phyloP scores from a whole-genome alignment of 2,113 vertebrate species.

The Ptyas mucosa region DNA sequence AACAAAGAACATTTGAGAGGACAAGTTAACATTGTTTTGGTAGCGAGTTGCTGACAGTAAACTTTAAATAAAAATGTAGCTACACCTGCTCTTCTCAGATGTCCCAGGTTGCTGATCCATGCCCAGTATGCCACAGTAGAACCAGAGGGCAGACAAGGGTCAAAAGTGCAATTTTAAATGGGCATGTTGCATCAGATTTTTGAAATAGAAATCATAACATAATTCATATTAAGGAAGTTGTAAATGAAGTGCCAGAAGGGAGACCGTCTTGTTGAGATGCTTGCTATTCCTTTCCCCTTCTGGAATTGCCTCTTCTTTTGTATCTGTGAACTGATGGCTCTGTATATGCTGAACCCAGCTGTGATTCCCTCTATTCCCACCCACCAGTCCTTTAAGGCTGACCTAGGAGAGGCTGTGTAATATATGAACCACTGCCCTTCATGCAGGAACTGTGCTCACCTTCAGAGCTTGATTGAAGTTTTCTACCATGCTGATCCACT shows the following conservation, averaged over 20 bases:
- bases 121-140: background rate
- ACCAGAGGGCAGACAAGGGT: background rate
- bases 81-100: background rate
- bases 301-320: too few relatives aligned
- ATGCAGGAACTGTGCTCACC: conserved; percentile 55
- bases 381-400: background rate
- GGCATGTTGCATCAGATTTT: background rate
- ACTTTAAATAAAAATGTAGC: background rate
- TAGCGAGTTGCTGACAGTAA: background rate
- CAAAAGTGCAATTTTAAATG: background rate
- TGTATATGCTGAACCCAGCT: background rate
- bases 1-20: background rate
- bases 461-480: conserved; percentile 96
- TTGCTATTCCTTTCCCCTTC: background rate
- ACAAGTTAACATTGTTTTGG: too few relatives aligned
- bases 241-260: background rate
- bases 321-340: background rate
- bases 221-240: background rate
- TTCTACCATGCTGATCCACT: conserved; percentile 96
- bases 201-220: background rate
- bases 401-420: background rate
- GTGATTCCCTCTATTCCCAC: background rate
- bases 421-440: too few relatives aligned
- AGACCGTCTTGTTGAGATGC: background rate
- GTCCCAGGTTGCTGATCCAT: background rate